These are phyloP conservation scores for Oreochromis niloticus DNA, from an alignment of 2,113 vertebrate genomes.

Conservation along the genomic window DNA sequence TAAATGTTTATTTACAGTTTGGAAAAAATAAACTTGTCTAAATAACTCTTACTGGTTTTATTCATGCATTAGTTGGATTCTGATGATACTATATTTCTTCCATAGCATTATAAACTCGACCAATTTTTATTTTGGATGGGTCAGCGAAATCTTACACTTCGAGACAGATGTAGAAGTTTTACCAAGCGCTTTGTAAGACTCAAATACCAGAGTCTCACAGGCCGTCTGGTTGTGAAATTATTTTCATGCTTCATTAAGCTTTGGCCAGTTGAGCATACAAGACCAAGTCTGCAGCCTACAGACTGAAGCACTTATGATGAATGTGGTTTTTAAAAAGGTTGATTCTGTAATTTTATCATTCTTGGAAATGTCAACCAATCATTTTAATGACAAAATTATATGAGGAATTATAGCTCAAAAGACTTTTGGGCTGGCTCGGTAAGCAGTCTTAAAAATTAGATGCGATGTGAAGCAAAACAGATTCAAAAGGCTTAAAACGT, in stretches of 20 bases:
- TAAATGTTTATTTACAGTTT: conserved; percentile 51
- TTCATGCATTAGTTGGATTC: neutral
- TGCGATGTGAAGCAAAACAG: neutral
- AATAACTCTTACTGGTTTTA: neutral
- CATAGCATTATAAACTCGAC: neutral
- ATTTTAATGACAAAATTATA: neutral
- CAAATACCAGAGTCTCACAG: neutral
- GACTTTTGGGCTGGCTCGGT: neutral
- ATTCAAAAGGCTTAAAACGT: neutral
- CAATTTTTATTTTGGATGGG: neutral
- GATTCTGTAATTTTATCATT: neutral
- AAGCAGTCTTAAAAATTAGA: neutral
- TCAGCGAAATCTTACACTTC: neutral
- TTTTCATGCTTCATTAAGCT: neutral
- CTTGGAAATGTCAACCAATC: neutral
- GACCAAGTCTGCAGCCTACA: neutral
- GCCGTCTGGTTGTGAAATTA: neutral
- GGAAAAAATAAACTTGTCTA: conserved; percentile 56
- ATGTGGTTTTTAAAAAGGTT: neutral
- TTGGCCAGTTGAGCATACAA: neutral
- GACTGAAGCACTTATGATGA: neutral
- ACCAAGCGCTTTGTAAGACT: neutral
- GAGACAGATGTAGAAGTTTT: neutral
- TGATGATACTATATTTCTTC: no score
- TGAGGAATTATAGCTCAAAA: neutral